phyloP scores from a whole-genome alignment of 1,140 invertebrate species.

The Pectinophora gossypiella region DNA sequence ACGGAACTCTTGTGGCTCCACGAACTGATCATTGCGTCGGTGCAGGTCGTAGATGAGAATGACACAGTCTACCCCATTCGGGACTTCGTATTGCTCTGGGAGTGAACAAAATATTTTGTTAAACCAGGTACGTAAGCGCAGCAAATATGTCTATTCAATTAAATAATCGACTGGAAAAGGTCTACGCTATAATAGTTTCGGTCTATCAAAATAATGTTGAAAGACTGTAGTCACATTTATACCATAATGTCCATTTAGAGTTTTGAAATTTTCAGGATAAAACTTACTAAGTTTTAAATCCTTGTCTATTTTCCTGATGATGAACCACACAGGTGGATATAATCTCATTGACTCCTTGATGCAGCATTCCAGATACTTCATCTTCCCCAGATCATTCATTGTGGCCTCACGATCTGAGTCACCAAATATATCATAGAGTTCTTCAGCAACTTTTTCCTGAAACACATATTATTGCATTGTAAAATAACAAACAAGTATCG shows the following conservation, averaged over 20 bases:
- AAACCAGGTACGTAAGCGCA: background rate
- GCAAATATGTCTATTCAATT: too few relatives aligned
- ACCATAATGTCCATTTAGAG: too few relatives aligned
- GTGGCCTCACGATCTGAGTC: conserved; percentile 72
- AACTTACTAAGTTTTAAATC: conserved; percentile 77
- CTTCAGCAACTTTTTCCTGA: conserved; percentile 20
- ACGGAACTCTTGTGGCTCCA: conserved; percentile 84
- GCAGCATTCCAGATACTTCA: conserved; percentile 84
- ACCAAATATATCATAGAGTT: conserved; percentile 28
- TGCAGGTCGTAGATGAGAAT: conserved; percentile 79
- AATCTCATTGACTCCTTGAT: conserved; percentile 81
- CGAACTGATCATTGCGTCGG: conserved; percentile 79
- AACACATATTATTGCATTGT: background rate
- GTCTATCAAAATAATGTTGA: too few relatives aligned
- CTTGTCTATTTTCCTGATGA: conserved; percentile 78
- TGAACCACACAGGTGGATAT: conserved; percentile 83
- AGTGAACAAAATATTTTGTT: background rate
- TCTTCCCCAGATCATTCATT: conserved; percentile 78
- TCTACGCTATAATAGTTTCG: background rate
- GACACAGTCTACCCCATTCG: conserved; percentile 72
- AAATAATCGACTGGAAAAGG: background rate
- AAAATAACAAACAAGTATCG: background rate
- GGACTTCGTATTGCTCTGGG: conserved; percentile 31
- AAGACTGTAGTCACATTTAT: too few relatives aligned
- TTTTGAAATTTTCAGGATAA: too few relatives aligned